phyloP scores from a whole-genome alignment of 2,888 invertebrate genomes.

The Tipula unca region DNA sequence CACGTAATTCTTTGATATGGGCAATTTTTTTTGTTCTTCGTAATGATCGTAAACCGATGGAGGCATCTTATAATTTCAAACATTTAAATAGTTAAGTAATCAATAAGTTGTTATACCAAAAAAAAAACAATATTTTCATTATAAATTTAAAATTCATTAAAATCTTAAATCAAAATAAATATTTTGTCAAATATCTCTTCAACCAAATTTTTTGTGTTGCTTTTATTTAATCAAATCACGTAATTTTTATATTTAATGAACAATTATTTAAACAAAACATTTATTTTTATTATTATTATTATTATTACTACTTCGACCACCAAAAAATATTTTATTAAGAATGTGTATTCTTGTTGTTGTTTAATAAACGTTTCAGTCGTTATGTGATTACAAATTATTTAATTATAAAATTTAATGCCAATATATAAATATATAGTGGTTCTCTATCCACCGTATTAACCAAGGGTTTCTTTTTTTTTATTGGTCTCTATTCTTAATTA shows the following conservation, averaged over 20 bases:
- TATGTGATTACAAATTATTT: not conserved
- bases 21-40: no score
- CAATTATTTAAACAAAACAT: slow-evolving; percentile 14
- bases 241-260: not conserved
- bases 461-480: not conserved
- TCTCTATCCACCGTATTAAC: not conserved
- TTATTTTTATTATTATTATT: not conserved
- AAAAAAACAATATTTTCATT: no score
- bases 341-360: not conserved
- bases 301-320: not conserved
- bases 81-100: no score
- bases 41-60: no score
- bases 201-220: not conserved
- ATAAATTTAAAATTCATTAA: not conserved
- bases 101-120: no score
- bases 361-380: not conserved
- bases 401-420: not conserved
- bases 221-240: not conserved
- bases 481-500: not conserved
- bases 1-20: no score
- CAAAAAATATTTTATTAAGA: not conserved
- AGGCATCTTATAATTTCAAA: no score
- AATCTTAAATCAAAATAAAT: not conserved
- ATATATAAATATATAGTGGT: not conserved
- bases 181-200: not conserved